Evolutionary conservation across 2,888 invertebrate species (phyloP).

Genomic region (Xanthia icteritia): DNA sequence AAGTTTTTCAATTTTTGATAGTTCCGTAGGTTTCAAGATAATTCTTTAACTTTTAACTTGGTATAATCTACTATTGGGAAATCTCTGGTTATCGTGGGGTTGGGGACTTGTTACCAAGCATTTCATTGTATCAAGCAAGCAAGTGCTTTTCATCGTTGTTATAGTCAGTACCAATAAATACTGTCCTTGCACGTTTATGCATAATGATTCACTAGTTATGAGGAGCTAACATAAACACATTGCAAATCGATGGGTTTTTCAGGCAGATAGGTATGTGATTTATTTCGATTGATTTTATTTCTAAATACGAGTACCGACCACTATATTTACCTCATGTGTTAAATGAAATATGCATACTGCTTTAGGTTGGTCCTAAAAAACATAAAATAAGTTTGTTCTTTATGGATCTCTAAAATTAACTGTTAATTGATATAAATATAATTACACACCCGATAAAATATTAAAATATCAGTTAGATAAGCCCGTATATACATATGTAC

Average conservation of each 20-base stretch:
- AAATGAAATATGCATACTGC: too few relatives aligned
- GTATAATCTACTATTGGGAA: background rate
- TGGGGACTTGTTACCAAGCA: background rate
- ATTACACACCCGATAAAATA: conserved; percentile 13
- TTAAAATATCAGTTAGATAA: conserved; percentile 21
- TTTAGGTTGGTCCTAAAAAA: background rate
- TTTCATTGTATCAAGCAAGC: background rate
- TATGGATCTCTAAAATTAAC: conserved; percentile 26
- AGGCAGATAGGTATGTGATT: background rate
- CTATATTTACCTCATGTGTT: too few relatives aligned
- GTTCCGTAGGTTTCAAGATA: conserved; percentile 37
- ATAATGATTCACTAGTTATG: background rate
- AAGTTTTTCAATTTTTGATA: background rate
- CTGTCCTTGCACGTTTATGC: background rate
- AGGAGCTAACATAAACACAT: background rate
- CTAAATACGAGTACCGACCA: too few relatives aligned
- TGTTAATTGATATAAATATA: conserved; percentile 16
- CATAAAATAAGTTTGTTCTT: background rate
- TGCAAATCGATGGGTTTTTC: background rate
- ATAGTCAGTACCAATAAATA: background rate
- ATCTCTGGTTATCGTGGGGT: background rate
- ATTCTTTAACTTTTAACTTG: background rate
- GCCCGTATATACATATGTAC: background rate
- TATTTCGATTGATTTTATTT: too few relatives aligned
- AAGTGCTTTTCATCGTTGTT: background rate